Base-by-base conservation (phyloP, 2,888 invertebrate genomes). In the Aphidius colemani region DNA sequence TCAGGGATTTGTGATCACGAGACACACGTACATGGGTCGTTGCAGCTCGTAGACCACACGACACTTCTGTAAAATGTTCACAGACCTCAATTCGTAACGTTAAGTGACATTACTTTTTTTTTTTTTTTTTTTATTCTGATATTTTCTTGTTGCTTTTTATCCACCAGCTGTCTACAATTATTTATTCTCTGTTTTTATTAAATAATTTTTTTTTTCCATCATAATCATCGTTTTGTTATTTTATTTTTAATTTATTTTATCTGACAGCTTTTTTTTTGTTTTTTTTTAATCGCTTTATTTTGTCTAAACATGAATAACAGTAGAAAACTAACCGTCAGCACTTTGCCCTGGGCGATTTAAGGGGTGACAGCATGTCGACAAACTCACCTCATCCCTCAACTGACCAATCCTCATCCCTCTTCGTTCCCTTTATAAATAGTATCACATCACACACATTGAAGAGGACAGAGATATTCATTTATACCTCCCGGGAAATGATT, bases 271-370 rank as follows among this genome's bases (percentile, higher is more conserved):
- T 30, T 30, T 30, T 30, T 30, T 30, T 30, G 3, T 30, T 2
- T 30, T 30, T 30, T 30, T 30, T 30, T 4, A 30, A 30, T 30
- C 0, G 30, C 30, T 30, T 30, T 30, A 30, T 30, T 30, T 30
- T 30, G 5, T 30, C 5, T 30, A 30, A 46, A 45, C 57, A 11
- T 57, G 57, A 57, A 57, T 57, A 46, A 45, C n/a, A 7, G 57
- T 57, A 46, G 57, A 57, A 57, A 57, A 57, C 57, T 57, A 48
- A 48, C 48, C 48, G 46, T 57, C 57, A 57, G 57, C 57, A 57
- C 39, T 57, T 45, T 45, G 57, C 57, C 57, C n/a, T 6, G 18
- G 18, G 57, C 57, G 40, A 6, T 55, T 39, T 46, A n/a, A 30
- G 45, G 57, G 57, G 45, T 57, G 30, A 57, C 45, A 46, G 56